Evolutionary conservation across 2,113 vertebrate genomes (phyloP), one percentile per base, ranked within the genome.

Genomic region (Rhipidura dahli): DNA sequence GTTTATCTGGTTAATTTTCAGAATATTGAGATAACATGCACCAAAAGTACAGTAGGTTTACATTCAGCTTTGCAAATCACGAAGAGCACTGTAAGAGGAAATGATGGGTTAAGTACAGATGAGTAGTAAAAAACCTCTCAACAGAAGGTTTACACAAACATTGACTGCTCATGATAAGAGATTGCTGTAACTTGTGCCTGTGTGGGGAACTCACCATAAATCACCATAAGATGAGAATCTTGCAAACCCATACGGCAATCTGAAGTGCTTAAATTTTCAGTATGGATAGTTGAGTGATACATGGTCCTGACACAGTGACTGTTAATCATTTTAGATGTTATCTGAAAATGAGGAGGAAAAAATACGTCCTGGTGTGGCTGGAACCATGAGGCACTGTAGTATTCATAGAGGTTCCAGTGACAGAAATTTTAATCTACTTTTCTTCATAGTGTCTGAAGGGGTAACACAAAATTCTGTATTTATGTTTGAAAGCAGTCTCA

Each of bases 401-500:
- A 24, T 59, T 91, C 64, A 35, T 3, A 64, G 42, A 63, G 9
- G 44, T 79, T 86, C 40, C 4, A 4, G 49, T 2, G 5, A 86
- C 40, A 64, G 28, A 64, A 78, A 73, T 66, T 85, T 37, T 78
- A 71, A 87, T 90, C 89, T 90, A 68, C 24, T 86, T 84, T 84
- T 82, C 23, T 73, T 92, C 56, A 63, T 71, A 51, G 42, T 81
- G 51, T 94, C 54, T 88, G 72, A 65, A 77, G 49, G 26, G 80
- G 14, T 70, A 92, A 86, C 45, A 88, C 57, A 89, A 83, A 89
- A 92, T 63, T 73, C 71, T 90, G 33, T 75, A 53, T 92, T 83
- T 78, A 16, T 95, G 92, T 95, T 94, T 95, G 92, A 95, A 96
- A 97, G 94, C 83, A 94, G 71, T 68, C 86, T 78, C 76, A 68